Evolutionary conservation across 2,888 invertebrate genomes (phyloP).

Genomic region (Stenoptilia bipunctidactyla): DNA sequence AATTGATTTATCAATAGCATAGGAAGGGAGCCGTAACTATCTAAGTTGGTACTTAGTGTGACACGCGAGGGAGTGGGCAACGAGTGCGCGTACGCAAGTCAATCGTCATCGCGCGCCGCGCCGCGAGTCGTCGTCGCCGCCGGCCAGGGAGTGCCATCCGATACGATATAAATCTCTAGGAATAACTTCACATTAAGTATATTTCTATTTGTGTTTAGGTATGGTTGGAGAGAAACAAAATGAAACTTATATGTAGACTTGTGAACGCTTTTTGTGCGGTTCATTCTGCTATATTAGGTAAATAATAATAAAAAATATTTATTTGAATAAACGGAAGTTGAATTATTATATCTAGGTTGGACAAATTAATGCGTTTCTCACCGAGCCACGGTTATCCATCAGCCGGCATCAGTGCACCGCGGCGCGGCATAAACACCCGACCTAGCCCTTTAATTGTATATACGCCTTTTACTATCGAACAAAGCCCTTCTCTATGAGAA

Average conservation of each 20-base stretch:
- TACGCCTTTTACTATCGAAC: conserved; percentile 62
- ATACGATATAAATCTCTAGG: conserved; percentile 11
- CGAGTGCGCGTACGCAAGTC: conserved; percentile 50
- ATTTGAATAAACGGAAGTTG: too few species aligned
- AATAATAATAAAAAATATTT: too few species aligned
- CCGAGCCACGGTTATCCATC: conserved; percentile 12
- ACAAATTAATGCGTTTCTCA: too few species aligned
- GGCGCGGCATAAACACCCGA: conserved; percentile 32
- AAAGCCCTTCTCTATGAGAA: conserved; percentile 66
- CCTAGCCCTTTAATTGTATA: conserved; percentile 56
- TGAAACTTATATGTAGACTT: too few species aligned
- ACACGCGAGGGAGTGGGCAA: conserved; percentile 31
- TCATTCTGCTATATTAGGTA: too few species aligned
- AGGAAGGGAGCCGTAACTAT: neutral
- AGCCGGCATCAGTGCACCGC: conserved; percentile 10
- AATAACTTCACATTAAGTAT: too few species aligned
- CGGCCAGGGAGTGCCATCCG: neutral
- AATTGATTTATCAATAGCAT: neutral
- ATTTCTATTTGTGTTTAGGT: too few species aligned
- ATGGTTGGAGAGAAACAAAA: too few species aligned
- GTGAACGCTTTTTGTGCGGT: too few species aligned
- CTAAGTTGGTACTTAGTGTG: neutral
- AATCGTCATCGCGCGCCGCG: conserved; percentile 27
- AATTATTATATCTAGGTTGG: too few species aligned
- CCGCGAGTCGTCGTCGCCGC: neutral